Base-by-base conservation (phyloP, 2,888 invertebrate genomes). In the Alcis repandata region DNA sequence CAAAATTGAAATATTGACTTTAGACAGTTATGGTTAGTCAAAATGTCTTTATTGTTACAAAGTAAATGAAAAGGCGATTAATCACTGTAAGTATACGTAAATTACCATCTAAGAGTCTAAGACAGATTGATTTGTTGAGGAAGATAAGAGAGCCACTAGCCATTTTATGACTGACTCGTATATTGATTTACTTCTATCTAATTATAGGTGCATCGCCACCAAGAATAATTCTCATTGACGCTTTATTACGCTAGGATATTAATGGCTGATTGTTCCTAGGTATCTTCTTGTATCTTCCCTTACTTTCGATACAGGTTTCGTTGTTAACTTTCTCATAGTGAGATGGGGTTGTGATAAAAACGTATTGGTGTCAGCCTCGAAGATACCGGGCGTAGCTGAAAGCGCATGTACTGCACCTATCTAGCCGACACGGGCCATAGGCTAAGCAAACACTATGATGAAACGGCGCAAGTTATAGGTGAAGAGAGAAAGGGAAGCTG, bases 401-500 rank as follows among this genome's bases (percentile, higher is more conserved):
- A 90, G 92, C 89, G 91, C 90, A 89, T 92, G 92, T 92, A 90
- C 87, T 86, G 87, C 86, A 88, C 89, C 91, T 92, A 92, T 92
- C 90, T 90, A 76, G 73, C 81, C 79, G 88, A 90, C 90, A 87
- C 89, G 87, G 88, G 83, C 88, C 84, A 86, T 81, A 88, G 89
- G 86, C 91, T 90, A 85, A 87, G 87, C 91, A 91, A 92, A 92
- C 87, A 91, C 83, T 80, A 75, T 66, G 76, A 69, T 69, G 67
- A 71, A 65, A 58, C 73, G 82, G 80, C 60, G 19, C 67, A 85
- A 86, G 82, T 64, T 60, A 66, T 38, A 17, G 15, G 40, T 9
- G 64, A 64, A 11, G 59, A 0, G 38, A 67, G 17, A n/a, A n/a
- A 1, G 7, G 22, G 3, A 1, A 8, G 36, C 1, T 7, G 8